phyloP scores from a whole-genome alignment of 2,113 vertebrate genomes.

The Peromyscus polionotus region DNA sequence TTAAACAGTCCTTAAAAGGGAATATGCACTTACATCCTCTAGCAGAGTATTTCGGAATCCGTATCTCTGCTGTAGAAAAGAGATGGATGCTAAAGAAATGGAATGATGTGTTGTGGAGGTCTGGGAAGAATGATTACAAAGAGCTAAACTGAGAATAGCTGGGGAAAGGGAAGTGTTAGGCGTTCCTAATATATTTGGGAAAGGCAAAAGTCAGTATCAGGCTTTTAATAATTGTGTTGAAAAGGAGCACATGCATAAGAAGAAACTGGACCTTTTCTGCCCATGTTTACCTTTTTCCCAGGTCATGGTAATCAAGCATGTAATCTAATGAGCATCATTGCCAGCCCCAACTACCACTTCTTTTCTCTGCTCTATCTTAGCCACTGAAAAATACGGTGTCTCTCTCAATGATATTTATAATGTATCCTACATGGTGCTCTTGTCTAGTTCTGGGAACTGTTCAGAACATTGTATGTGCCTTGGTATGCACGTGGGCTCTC shows the following conservation, averaged over 20 bases:
- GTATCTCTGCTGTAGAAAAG: neutral
- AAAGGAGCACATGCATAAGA: neutral
- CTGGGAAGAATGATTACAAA: neutral
- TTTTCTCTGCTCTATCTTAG: neutral
- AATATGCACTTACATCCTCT: constrained; percentile 21
- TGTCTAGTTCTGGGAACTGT: neutral
- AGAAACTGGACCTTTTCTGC: neutral
- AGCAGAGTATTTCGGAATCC: neutral
- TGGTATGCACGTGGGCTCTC: neutral
- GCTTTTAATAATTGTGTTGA: neutral
- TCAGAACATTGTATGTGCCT: neutral
- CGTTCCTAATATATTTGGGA: neutral
- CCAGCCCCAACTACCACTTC: neutral
- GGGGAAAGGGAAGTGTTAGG: neutral
- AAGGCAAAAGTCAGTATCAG: neutral
- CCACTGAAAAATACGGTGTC: neutral
- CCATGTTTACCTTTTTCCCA: neutral
- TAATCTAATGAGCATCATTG: neutral
- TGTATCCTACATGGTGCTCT: neutral
- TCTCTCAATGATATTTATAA: neutral
- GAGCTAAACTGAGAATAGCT: neutral
- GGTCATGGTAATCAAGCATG: neutral
- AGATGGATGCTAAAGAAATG: neutral
- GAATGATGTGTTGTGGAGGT: neutral
- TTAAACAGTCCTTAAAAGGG: constrained; percentile 22